Evolutionary conservation across 2,888 invertebrate species (phyloP), one percentile per base, ranked within the genome.

Genomic region (Brachyopa scutellaris): DNA sequence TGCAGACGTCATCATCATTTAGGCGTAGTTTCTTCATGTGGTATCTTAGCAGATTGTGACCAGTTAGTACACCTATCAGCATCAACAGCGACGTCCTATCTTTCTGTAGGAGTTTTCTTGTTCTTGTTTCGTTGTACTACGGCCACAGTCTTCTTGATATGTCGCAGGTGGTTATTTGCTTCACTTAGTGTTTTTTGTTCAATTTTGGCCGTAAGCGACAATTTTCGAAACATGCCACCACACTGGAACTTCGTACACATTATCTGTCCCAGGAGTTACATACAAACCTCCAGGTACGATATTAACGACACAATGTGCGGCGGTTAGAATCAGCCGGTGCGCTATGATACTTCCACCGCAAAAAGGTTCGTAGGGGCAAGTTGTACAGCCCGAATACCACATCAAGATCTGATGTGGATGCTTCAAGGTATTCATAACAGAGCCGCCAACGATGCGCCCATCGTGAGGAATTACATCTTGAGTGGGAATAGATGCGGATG

Each of bases 241-340:
- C 3, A 86, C 73, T 1, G 94, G 94, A 0, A 91, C 92, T 0
- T 85, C 69, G 0, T 88, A 86, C 42, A 88, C 91, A 1, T 87
- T 88, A 0, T 92, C 91, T 0, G 93, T 92, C 0, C 93, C 93
- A 1, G 91, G 93, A 0, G 93, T 91, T 6, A 93, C 86, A 67
- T 86, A 84, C 9, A 84, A 85, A 61, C 85, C 85, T 2, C 85
- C 85, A 0, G 87, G 17, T 2, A 80, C 64, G 0, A 76, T 72
- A 1, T 23, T 85, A 8, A 70, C 83, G 8, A 87, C 49, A 57
- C 89, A 89, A 80, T 89, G 89, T 0, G 89, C 90, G 1, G 90
- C 90, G 1, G 90, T 89, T 0, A 87, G 0, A 2, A 89, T 38
- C 0, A 72, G 17, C 1, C 70, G 6, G 26, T 26, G 62, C 0